These are phyloP conservation scores for Egretta garzetta DNA, from an alignment of 2,113 vertebrate species.

Conservation along the genomic window DNA sequence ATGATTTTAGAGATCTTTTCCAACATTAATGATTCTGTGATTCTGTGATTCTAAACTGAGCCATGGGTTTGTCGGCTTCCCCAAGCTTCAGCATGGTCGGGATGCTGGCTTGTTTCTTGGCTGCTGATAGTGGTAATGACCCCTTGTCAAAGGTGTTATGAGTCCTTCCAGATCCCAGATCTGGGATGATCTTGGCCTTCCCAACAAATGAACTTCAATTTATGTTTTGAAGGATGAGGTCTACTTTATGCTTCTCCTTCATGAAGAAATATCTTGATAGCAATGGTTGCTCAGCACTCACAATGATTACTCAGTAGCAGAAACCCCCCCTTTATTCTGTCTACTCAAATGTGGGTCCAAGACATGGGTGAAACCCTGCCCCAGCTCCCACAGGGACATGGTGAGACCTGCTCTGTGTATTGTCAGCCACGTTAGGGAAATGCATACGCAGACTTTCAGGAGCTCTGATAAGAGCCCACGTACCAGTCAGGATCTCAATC, in stretches of 20 bases:
- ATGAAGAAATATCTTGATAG: not conserved
- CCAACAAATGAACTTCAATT: not conserved
- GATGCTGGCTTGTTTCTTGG: not conserved
- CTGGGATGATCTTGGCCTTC: not conserved
- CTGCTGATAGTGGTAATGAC: not conserved
- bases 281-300: not conserved
- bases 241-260: not conserved
- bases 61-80: not conserved
- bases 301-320: not conserved
- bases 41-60: not conserved
- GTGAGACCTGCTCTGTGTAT: not conserved
- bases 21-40: too few relatives aligned
- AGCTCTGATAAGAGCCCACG: not conserved
- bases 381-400: rapidly evolving
- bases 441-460: not conserved
- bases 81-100: not conserved
- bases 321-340: not conserved
- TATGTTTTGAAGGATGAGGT: not conserved
- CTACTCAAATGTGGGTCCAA: not conserved
- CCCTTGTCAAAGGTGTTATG: not conserved
- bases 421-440: not conserved
- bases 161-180: not conserved
- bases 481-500: not conserved
- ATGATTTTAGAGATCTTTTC: too few relatives aligned
- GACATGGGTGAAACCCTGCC: not conserved